Base-by-base conservation (phyloP, 2,888 invertebrate species). In the Lasioglossum vierecki region DNA sequence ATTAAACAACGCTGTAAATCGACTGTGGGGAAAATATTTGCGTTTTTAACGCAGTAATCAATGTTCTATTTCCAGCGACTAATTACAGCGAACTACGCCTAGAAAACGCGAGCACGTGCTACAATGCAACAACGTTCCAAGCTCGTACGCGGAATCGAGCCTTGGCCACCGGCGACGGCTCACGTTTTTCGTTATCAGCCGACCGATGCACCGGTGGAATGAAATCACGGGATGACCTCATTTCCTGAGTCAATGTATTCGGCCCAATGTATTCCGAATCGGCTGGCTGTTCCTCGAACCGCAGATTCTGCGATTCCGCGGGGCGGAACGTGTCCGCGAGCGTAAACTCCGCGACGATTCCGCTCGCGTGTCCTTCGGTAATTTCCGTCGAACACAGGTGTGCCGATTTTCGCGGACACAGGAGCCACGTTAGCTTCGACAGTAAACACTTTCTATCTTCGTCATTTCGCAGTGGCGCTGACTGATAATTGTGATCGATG, bases 211-310 rank as follows among this genome's bases (percentile, higher is more conserved):
- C 60, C 60, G 82, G 79, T 78, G 80, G 86, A 90, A 90, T 89
- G 89, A 90, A 89, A 89, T 88, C 90, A 88, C 83, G 73, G 68
- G 85, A 80, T 90, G 90, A 90, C 86, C 90, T 90, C 90, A 90
- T 89, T 88, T 85, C 81, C 89, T 90, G 90, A 90, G 88, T 86
- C 90, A 90, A 90, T 90, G 85, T 83, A 75, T 88, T 76, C 83
- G 79, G 39, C 44, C 85, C 68, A 82, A 80, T 72, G 81, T 77
- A 72, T 78, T 79, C 81, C 71, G 83, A 82, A 84, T 89, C 83
- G 86, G 60, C 35, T 35, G 18, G 63, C 39, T 39, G 77, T 89
- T 89, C 88, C 86, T 49, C 84, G 88, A 89, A 89, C 72, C 82
- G 81, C 80, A 63, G 74, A 53, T 73, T 73, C 74, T 76, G 82